Evolutionary conservation across 2,888 invertebrate species (phyloP).

Genomic region (Zygothrica quintamaculata): DNA sequence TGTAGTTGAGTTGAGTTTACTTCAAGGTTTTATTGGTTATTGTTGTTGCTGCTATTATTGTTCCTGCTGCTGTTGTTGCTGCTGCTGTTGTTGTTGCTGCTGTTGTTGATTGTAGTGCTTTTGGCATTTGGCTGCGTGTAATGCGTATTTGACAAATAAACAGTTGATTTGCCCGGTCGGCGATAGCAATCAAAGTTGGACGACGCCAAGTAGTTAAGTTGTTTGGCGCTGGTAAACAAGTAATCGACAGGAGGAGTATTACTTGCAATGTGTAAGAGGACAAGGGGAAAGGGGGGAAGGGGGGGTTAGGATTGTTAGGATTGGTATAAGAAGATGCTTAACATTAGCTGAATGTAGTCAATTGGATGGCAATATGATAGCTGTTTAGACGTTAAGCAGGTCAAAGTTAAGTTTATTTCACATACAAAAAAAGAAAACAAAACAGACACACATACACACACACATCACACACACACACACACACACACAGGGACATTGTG

Average conservation of each 20-base stretch:
- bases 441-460: slow-evolving; percentile 2
- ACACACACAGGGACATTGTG: neutral
- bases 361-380: slow-evolving; percentile 37
- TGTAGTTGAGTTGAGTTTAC: slow-evolving; percentile 30
- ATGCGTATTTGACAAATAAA: slow-evolving; percentile 81
- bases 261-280: neutral
- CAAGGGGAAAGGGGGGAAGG: slow-evolving; percentile 1
- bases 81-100: slow-evolving; percentile 37
- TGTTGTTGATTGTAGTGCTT: slow-evolving; percentile 45
- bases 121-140: slow-evolving; percentile 64
- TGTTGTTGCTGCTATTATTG: slow-evolving; percentile 31
- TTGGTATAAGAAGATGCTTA: too few species aligned
- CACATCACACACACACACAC: slow-evolving; percentile 6
- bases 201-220: slow-evolving; percentile 73
- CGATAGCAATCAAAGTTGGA: slow-evolving; percentile 73
- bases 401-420: slow-evolving; percentile 39
- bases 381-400: slow-evolving; percentile 58
- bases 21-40: slow-evolving; percentile 59
- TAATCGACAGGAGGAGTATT: slow-evolving; percentile 57
- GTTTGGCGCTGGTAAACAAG: slow-evolving; percentile 78
- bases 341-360: slow-evolving; percentile 1
- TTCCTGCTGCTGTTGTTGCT: slow-evolving; percentile 13
- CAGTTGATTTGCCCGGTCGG: slow-evolving; percentile 70
- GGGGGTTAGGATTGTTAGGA: neutral
- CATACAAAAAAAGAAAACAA: neutral